Base-by-base conservation (phyloP, 2,888 invertebrate species). In the Epistrophe eligans region DNA sequence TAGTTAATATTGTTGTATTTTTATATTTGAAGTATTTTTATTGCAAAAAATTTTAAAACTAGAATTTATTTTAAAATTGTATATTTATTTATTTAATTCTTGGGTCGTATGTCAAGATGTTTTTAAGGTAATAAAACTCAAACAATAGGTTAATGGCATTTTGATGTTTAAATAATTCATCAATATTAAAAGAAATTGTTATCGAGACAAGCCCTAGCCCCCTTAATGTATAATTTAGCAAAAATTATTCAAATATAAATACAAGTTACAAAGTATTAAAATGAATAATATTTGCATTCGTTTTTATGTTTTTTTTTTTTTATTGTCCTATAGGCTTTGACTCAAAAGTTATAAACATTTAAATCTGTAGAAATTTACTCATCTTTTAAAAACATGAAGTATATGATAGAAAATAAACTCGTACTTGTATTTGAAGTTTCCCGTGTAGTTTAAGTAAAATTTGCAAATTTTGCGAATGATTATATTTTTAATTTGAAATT, bases 61-160 rank as follows among this genome's bases (percentile, higher is more conserved):
- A 50, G 35, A 67, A 50, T 50, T 43, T 43, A 40, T 17, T 60
- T 24, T 17, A 11, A 64, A 45, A 60, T n/a, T n/a, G 15, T 19
- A 64, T 15, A 11, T 24, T 62, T 43, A 67, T 24, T 24, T 24
- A 2, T 50, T 50, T 19, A 50, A 50, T 6, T 19, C 9, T 17
- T 67, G 35, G 50, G 35, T 70, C 28, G n/a, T 70, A 38, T 70
- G 11, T 70, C 24, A 55, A 15, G 15, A 40, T 55, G n/a, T 70
- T 55, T 55, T 40, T 7, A 24, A 0, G 19, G 6, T n/a, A 38
- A 70, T 55, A 52, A 52, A 70, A 40, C 24, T n/a, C 3, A 28
- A 28, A 52, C 40, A 40, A 55, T 70, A 40, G 70, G 38, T 70
- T 70, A 38, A 67, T 67, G 9, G 67, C 35, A 50, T 28, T 52